Evolutionary conservation across 1,140 invertebrate species (phyloP).

Genomic region (Drosophila auraria): DNA sequence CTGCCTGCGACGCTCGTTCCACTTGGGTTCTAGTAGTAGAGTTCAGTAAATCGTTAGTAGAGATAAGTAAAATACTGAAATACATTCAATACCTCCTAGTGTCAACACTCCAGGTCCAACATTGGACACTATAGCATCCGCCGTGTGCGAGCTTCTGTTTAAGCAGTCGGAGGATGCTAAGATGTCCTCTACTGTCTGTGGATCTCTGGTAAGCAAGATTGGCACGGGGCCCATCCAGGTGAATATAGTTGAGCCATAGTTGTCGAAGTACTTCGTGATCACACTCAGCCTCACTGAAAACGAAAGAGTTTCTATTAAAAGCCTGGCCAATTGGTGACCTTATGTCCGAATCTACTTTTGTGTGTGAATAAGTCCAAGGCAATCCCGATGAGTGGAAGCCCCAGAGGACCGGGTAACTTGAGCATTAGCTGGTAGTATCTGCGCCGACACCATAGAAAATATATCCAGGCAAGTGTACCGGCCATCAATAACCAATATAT

Average conservation of each 20-base stretch:
- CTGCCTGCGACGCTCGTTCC: slow-evolving; percentile 55
- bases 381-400: slow-evolving; percentile 59
- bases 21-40: slow-evolving; percentile 35
- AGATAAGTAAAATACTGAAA: neutral
- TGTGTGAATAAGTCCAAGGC: neutral
- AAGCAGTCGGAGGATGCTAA: slow-evolving; percentile 51
- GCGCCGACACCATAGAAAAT: slow-evolving; percentile 70
- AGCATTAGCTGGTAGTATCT: slow-evolving; percentile 54
- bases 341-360: slow-evolving; percentile 19
- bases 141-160: slow-evolving; percentile 19
- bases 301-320: neutral
- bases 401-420: slow-evolving; percentile 57
- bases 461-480: slow-evolving; percentile 46
- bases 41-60: neutral
- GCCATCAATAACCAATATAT: slow-evolving; percentile 3
- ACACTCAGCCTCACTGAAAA: neutral
- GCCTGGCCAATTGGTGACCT: rapidly evolving
- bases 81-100: slow-evolving; percentile 19
- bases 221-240: slow-evolving; percentile 60
- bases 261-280: neutral
- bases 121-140: slow-evolving; percentile 17
- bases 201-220: slow-evolving; percentile 48
- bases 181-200: slow-evolving; percentile 49
- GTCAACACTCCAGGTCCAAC: slow-evolving; percentile 50
- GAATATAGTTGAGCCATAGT: slow-evolving; percentile 44